These are phyloP conservation scores for Lacerta viridis DNA, from an alignment of 2,797 vertebrate species.

Conservation along the genomic window DNA sequence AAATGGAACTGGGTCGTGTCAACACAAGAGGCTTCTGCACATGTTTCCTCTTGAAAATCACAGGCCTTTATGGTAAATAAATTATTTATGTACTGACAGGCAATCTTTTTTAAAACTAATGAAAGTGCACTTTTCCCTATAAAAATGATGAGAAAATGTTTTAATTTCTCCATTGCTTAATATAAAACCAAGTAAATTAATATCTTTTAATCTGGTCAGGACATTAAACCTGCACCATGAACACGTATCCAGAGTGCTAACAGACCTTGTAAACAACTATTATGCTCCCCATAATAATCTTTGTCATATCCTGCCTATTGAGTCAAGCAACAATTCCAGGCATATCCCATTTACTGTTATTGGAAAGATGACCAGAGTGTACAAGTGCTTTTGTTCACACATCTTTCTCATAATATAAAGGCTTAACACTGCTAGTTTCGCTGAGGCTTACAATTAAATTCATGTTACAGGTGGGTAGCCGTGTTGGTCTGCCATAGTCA, in stretches of 20 bases:
- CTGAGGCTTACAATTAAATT: slow-evolving; percentile 32
- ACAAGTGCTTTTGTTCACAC: slow-evolving; percentile 21
- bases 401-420: slow-evolving; percentile 25
- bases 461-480: too few relatives aligned
- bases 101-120: slow-evolving; percentile 31
- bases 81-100: slow-evolving; percentile 12
- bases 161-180: neutral
- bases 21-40: neutral
- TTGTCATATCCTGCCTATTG: slow-evolving; percentile 32
- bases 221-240: neutral
- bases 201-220: neutral
- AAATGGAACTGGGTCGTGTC: neutral
- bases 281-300: neutral
- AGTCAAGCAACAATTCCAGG: slow-evolving; percentile 17
- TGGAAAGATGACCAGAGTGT: slow-evolving; percentile 37
- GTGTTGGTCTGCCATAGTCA: too few relatives aligned
- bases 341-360: slow-evolving; percentile 35
- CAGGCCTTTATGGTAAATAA: slow-evolving; percentile 6
- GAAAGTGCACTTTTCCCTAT: slow-evolving; percentile 43
- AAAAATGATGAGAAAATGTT: slow-evolving; percentile 7
- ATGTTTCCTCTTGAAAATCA: slow-evolving; percentile 13
- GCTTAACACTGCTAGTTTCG: neutral
- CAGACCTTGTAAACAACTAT: slow-evolving; percentile 12
- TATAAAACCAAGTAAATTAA: slow-evolving; percentile 32
- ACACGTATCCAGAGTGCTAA: neutral